Base-by-base conservation (phyloP, 2,888 invertebrate species). In the Lycia hirtaria region DNA sequence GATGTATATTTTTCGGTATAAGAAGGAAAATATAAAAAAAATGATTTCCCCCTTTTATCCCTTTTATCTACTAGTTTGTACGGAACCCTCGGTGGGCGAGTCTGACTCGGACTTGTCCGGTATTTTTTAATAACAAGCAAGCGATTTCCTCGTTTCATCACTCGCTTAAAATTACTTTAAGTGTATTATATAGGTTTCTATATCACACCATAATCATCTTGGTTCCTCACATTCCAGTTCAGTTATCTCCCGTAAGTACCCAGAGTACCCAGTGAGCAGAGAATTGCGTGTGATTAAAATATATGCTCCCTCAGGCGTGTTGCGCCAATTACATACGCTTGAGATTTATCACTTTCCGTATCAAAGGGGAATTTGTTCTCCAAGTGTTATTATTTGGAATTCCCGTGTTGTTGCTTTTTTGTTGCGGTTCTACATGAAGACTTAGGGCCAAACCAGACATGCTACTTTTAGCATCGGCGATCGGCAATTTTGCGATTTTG, bases 311-410 rank as follows among this genome's bases (percentile, higher is more conserved):
- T 58, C 52, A 50, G 41, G 55, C 60, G 55, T 47, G 53, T 40
- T 56, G 47, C 43, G 55, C 43, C 65, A 62, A 60, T 62, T 65
- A 62, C 56, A n/a, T n/a, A 52, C 43, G 37, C 28, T 15, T 41
- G 19, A 35, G 43, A 55, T 55, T 41, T 55, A 55, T 55, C 55
- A 48, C 48, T 28, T 28, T 35, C 47, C 41, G 35, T 48, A 55
- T 55, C 33, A 48, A 28, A 41, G 26, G 41, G 28, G 35, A 47
- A 48, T 48, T 47, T 28, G 37, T 37, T 37, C n/a, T 30, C 35
- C 12, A 28, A 17, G 17, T 41, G 14, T 33, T 19, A 55, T 48
- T 22, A 41, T 48, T 48, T 43, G 20, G 15, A 14, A 43, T 48
- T 55, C 48, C 22, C 10, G 32, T 30, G 32, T 52, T 32, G 32